phyloP scores from a whole-genome alignment of 2,113 vertebrate genomes.

The Erythrocercus mccallii region DNA sequence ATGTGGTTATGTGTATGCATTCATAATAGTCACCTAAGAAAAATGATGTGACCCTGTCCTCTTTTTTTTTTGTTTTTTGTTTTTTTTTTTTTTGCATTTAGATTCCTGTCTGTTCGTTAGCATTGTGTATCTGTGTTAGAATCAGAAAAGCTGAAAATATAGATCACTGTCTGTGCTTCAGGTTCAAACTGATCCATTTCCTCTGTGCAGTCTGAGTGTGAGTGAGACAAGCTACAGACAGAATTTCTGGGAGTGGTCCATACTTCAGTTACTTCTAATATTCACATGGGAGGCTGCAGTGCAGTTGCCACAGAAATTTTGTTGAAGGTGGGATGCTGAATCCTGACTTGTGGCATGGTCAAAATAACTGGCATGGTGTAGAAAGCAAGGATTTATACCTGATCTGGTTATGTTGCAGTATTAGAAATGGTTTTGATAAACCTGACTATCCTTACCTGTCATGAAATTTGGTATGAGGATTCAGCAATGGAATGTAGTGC shows the following conservation, averaged over 20 bases:
- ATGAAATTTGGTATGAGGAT: background rate
- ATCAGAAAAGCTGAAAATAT: background rate
- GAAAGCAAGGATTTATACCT: background rate
- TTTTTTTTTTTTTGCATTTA: background rate
- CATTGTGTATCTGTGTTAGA: background rate
- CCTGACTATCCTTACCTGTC: rapidly evolving
- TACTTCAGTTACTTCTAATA: background rate
- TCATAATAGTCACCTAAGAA: background rate
- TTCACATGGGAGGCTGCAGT: rapidly evolving
- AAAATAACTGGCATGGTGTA: background rate
- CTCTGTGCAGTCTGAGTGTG: background rate
- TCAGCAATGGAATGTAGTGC: background rate
- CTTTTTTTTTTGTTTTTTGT: too few species aligned
- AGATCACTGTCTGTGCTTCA: background rate
- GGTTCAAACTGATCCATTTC: background rate
- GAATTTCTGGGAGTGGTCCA: background rate
- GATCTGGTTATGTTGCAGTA: background rate
- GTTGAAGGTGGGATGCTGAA: background rate
- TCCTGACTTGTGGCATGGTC: background rate
- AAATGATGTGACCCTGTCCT: background rate
- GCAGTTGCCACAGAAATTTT: background rate
- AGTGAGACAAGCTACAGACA: background rate
- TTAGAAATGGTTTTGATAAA: background rate
- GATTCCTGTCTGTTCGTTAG: background rate
- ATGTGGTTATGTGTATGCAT: background rate